phyloP scores from a whole-genome alignment of 2,797 vertebrate species.

The Notamacropus eugenii region DNA sequence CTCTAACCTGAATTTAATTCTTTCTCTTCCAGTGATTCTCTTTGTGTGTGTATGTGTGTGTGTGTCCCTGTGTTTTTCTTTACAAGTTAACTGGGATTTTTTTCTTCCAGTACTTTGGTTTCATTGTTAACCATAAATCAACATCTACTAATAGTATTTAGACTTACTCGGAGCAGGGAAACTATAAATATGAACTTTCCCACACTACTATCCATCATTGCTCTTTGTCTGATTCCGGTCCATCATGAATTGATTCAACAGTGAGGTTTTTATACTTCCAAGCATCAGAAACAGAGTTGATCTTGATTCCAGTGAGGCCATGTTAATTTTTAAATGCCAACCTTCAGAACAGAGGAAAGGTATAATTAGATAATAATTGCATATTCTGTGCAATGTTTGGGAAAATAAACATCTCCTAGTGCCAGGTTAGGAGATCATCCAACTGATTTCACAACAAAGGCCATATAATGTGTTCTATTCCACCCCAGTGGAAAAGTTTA shows the following conservation, averaged over 20 bases:
- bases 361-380: conserved; percentile 32
- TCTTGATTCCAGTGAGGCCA: conserved; percentile 50
- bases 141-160: conserved; percentile 51
- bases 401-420: background rate
- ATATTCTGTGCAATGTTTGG: conserved; percentile 19
- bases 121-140: conserved; percentile 63
- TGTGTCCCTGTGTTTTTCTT: background rate
- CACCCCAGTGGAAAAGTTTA: background rate
- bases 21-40: background rate
- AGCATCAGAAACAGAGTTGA: conserved; percentile 46
- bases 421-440: conserved; percentile 35
- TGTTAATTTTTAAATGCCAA: conserved; percentile 38
- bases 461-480: background rate
- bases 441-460: conserved; percentile 52
- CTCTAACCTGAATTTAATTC: conserved; percentile 29
- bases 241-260: conserved; percentile 61
- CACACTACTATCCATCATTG: conserved; percentile 49
- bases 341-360: conserved; percentile 62
- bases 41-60: background rate
- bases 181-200: conserved; percentile 59
- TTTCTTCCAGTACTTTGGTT: conserved; percentile 48
- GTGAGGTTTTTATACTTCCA: conserved; percentile 64
- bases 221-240: conserved; percentile 58
- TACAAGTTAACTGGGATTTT: conserved; percentile 26
- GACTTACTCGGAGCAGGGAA: conserved; percentile 64